These are phyloP conservation scores for Ectropis grisescens DNA, from an alignment of 1,140 invertebrate genomes.

Conservation along the genomic window DNA sequence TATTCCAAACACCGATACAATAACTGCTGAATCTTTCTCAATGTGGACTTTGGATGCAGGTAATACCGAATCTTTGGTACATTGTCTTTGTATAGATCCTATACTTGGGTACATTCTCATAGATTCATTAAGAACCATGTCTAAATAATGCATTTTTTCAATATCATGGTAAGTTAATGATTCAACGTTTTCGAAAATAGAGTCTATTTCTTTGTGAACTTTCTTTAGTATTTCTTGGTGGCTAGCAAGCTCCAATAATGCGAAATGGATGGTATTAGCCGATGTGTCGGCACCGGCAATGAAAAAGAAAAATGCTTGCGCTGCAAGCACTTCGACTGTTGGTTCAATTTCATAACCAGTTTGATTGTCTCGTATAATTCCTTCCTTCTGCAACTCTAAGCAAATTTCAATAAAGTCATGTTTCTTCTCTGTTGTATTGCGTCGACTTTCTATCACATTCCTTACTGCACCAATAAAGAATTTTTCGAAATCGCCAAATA, in stretches of 20 bases:
- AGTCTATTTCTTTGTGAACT: constrained; percentile 53
- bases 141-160: constrained; percentile 58
- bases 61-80: constrained; percentile 51
- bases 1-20: constrained; percentile 71
- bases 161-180: constrained; percentile 49
- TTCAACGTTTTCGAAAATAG: constrained; percentile 27
- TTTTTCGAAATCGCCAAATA: constrained; percentile 22
- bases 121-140: constrained; percentile 53
- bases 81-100: constrained; percentile 45
- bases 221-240: constrained; percentile 53
- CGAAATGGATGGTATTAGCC: constrained; percentile 41
- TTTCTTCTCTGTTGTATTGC: constrained; percentile 3
- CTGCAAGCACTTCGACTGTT: constrained; percentile 56
- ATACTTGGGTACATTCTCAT: constrained; percentile 67
- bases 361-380: constrained; percentile 17
- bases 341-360: constrained; percentile 23
- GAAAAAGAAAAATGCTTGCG: constrained; percentile 69
- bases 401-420: constrained; percentile 26
- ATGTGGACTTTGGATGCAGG: constrained; percentile 49
- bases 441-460: constrained; percentile 13
- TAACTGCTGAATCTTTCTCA: constrained; percentile 57
- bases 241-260: constrained; percentile 39
- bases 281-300: constrained; percentile 70
- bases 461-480: constrained; percentile 23
- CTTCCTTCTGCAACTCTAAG: constrained; percentile 20